phyloP scores from a whole-genome alignment of 2,888 invertebrate species.

The Dryomyza anilis region DNA sequence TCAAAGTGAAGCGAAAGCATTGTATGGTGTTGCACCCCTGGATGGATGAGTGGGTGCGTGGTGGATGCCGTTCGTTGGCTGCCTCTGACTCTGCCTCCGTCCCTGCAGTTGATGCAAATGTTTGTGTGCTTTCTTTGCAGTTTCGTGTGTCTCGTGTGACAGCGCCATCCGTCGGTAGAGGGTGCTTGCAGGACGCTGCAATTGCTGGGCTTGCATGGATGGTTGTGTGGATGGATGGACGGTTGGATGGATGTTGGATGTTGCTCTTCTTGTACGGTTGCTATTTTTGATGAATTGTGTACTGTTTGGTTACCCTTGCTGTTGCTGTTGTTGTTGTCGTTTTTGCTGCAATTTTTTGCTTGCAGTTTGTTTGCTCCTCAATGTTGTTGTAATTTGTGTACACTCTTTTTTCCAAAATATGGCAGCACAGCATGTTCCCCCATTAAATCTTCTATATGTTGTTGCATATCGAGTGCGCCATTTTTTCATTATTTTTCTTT shows the following conservation, averaged over 20 bases:
- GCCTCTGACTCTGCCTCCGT: background rate
- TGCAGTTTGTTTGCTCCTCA: too few relatives aligned
- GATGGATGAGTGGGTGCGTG: background rate
- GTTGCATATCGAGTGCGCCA: too few relatives aligned
- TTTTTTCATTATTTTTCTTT: too few relatives aligned
- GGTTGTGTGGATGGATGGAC: background rate
- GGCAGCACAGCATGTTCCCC: too few relatives aligned
- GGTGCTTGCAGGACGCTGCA: background rate
- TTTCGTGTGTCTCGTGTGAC: too few relatives aligned
- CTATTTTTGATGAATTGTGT: slow-evolving; percentile 5
- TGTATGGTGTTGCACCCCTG: slow-evolving; percentile 42
- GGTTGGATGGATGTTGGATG: background rate
- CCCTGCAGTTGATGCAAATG: too few relatives aligned
- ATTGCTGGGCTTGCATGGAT: background rate
- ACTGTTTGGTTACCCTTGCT: slow-evolving; percentile 2
- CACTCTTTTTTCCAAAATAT: too few relatives aligned
- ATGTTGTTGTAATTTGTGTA: too few relatives aligned
- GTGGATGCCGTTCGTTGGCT: background rate
- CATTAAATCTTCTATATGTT: too few relatives aligned
- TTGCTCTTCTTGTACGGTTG: background rate
- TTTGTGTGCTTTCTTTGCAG: slow-evolving; percentile 13
- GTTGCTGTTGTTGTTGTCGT: too few relatives aligned
- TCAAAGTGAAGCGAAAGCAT: slow-evolving; percentile 55
- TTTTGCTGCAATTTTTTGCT: too few relatives aligned
- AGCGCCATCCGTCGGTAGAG: background rate